Evolutionary conservation across 1,140 invertebrate genomes (phyloP).

Genomic region (Chironomus striatipennis): DNA sequence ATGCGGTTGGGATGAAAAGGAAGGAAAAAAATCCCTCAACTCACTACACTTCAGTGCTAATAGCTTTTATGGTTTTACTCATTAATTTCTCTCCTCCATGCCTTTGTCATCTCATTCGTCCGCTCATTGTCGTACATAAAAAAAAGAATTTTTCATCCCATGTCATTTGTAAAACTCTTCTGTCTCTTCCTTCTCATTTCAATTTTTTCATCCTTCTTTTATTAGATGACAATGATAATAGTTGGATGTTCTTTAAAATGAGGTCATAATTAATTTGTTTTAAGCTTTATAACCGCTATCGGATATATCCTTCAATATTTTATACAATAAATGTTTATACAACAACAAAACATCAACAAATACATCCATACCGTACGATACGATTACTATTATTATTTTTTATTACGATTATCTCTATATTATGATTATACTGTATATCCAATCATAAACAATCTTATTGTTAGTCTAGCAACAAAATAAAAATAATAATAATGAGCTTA

Average conservation of each 20-base stretch:
- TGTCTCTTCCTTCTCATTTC: background rate
- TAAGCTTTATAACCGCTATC: no score
- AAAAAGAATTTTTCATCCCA: background rate
- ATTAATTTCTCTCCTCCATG: slow-evolving; percentile 13
- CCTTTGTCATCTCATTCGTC: background rate
- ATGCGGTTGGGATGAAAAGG: background rate
- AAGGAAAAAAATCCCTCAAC: background rate
- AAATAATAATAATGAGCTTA: background rate
- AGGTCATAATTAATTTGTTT: slow-evolving; percentile 10
- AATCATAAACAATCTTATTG: background rate
- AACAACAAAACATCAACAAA: background rate
- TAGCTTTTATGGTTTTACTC: slow-evolving; percentile 13
- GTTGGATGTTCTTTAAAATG: background rate
- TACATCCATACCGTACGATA: background rate
- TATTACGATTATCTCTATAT: no score
- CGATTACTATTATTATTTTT: no score
- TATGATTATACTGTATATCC: background rate
- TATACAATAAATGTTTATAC: background rate
- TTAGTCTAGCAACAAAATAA: background rate
- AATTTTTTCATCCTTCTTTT: no score
- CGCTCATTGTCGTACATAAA: background rate
- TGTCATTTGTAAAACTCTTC: no score
- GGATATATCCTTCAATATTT: no score
- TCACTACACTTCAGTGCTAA: background rate
- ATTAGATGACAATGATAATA: background rate